Evolutionary conservation across 2,888 invertebrate species (phyloP).

Genomic region (Achlya flavicornis): DNA sequence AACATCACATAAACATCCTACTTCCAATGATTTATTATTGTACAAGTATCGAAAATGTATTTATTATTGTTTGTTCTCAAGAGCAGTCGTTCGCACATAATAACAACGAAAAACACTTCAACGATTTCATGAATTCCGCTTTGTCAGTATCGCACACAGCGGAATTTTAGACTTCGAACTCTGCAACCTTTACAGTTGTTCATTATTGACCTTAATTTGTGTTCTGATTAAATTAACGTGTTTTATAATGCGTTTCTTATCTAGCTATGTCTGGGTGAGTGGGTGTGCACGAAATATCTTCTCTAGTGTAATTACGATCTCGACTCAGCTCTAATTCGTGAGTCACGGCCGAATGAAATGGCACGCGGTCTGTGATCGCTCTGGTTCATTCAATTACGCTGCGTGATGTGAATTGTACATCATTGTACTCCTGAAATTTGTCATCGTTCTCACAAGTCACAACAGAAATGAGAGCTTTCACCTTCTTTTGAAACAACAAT

Average conservation of each 20-base stretch:
- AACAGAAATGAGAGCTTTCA: constrained; percentile 53
- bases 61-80: constrained; percentile 20
- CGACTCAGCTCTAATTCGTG: constrained; percentile 79
- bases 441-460: constrained; percentile 51
- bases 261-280: constrained; percentile 54
- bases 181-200: constrained; percentile 26
- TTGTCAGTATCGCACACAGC: not conserved
- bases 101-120: constrained; percentile 26
- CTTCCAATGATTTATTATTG: constrained; percentile 3
- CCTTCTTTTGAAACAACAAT: constrained; percentile 54
- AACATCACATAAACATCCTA: constrained; percentile 8
- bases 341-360: constrained; percentile 61
- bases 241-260: constrained; percentile 59
- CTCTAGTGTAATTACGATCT: constrained; percentile 76
- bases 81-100: constrained; percentile 35
- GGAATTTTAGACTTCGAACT: constrained; percentile 6
- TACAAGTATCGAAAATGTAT: constrained; percentile 15
- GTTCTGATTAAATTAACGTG: constrained; percentile 63
- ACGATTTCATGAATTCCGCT: constrained; percentile 11
- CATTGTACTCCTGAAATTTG: constrained; percentile 57
- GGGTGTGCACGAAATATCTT: constrained; percentile 76
- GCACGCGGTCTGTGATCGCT: constrained; percentile 52
- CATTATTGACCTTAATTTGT: constrained; percentile 66
- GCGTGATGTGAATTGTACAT: constrained; percentile 73
- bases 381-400: constrained; percentile 71